phyloP scores from a whole-genome alignment of 2,113 vertebrate species.

The Carollia perspicillata region DNA sequence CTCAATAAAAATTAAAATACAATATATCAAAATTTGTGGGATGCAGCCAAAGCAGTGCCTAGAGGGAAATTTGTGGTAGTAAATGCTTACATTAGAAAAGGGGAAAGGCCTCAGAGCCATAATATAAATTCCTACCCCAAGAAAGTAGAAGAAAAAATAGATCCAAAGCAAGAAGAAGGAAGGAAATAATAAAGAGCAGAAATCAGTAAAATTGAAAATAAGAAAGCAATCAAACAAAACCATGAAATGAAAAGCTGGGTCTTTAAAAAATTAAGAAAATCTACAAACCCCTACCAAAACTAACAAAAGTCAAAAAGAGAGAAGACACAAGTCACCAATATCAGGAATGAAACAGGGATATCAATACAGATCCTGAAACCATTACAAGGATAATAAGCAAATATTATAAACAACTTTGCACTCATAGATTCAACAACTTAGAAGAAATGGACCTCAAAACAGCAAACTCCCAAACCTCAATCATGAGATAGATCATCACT shows the following conservation, averaged over 20 bases:
- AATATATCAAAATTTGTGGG: neutral
- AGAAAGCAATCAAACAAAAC: neutral
- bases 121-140: neutral
- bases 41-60: neutral
- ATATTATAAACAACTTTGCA: neutral
- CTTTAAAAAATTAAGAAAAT: neutral
- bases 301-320: neutral
- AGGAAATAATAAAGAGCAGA: neutral
- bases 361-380: neutral
- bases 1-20: neutral
- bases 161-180: constrained; percentile 3
- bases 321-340: neutral
- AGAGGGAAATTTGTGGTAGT: neutral
- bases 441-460: neutral
- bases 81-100: neutral
- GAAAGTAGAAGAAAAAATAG: neutral
- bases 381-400: constrained; percentile 1
- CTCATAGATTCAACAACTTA: too few species aligned
- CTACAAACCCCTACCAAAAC: neutral
- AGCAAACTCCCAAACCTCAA: neutral
- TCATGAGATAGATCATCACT: neutral
- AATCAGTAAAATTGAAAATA: neutral
- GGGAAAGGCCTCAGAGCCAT: neutral
- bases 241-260: neutral
- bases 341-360: neutral